phyloP scores from a whole-genome alignment of 2,888 invertebrate genomes.

The Scaptomyza reducta region DNA sequence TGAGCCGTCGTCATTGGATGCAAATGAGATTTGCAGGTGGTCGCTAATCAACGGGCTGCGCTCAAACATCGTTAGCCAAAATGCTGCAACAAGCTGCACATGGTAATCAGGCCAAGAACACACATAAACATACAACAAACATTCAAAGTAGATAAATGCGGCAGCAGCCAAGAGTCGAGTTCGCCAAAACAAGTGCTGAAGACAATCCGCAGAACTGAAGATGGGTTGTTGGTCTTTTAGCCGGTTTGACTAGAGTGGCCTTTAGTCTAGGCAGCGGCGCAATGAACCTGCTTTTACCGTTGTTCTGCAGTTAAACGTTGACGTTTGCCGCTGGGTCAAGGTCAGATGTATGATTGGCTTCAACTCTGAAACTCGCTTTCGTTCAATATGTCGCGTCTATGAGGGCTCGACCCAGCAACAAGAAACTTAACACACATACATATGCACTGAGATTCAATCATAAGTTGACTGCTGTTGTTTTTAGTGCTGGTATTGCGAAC shows the following conservation, averaged over 20 bases:
- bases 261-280: conserved; percentile 15
- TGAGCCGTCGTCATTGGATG: conserved; percentile 28
- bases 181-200: conserved; percentile 3
- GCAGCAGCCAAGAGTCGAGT: conserved; percentile 14
- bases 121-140: neutral
- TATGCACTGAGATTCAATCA: conserved; percentile 25
- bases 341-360: conserved; percentile 48
- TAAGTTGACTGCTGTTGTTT: conserved; percentile 48
- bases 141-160: conserved; percentile 20
- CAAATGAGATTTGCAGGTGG: conserved; percentile 74
- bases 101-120: conserved; percentile 72
- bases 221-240: conserved; percentile 5
- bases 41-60: conserved; percentile 73
- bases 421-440: conserved; percentile 2
- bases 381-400: conserved; percentile 16
- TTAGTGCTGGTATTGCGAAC: conserved; percentile 69
- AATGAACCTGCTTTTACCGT: conserved; percentile 60
- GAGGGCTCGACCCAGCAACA: conserved; percentile 23
- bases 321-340: conserved; percentile 68
- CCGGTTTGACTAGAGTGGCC: conserved; percentile 32
- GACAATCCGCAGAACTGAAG: conserved; percentile 30
- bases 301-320: conserved; percentile 26
- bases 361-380: conserved; percentile 41
- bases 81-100: conserved; percentile 35
- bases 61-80: conserved; percentile 49